A percentile compares a stretch with the other conserved stretches of the same genome.
These are phyloP conservation scores for Potamilus streckersoni DNA, from an alignment of 1,140 invertebrate species.

Conservation along the genomic window DNA sequence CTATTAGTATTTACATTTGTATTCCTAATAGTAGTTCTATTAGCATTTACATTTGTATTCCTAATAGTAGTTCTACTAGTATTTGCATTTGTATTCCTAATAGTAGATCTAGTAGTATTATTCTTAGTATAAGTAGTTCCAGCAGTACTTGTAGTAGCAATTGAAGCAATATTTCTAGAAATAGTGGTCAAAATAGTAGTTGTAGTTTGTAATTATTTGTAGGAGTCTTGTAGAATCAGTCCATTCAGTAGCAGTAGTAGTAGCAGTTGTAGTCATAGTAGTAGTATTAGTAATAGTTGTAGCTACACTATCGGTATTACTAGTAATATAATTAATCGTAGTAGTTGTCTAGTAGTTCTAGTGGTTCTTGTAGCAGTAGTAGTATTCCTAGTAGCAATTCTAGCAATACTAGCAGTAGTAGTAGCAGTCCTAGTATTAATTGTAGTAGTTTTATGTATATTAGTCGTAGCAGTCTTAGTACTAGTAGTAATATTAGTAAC, in stretches of 20 bases:
- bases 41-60: not conserved
- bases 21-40: not conserved
- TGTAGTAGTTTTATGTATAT: not conserved
- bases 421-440: not conserved
- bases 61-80: too few relatives aligned
- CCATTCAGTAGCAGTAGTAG: conserved; percentile 5
- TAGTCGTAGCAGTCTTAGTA: conserved; percentile 8
- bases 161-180: conserved; percentile 7
- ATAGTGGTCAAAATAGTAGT: conserved; percentile 12
- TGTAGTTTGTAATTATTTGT: not conserved
- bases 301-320: conserved; percentile 2
- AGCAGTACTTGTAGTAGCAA: not conserved
- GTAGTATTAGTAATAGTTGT: conserved; percentile 9
- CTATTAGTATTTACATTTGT: not conserved
- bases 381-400: conserved; percentile 4
- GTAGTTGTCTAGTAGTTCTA: conserved; percentile 3
- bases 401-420: conserved; percentile 6
- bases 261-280: conserved; percentile 15
- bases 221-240: not conserved
- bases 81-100: too few relatives aligned
- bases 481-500: conserved; percentile 18
- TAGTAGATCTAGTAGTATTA: too few relatives aligned
- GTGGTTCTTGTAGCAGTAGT: conserved; percentile 6
- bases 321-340: conserved; percentile 12
- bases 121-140: not conserved